Base-by-base conservation (phyloP, 2,797 vertebrate species). In the Malacoctenus gilli region DNA sequence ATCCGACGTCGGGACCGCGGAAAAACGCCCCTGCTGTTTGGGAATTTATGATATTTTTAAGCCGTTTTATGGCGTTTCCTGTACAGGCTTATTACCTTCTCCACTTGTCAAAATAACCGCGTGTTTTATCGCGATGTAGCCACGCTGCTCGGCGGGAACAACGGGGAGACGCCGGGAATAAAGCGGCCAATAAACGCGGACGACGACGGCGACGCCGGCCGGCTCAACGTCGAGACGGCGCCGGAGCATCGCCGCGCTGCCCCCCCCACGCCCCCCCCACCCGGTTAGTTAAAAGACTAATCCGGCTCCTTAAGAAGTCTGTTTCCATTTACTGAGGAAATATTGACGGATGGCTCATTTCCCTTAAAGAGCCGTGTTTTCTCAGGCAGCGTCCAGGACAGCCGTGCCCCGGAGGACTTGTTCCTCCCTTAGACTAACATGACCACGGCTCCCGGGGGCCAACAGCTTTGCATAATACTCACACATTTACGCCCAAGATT, bases 311-410 rank as follows among this genome's bases (percentile, higher is more conserved):
- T 57, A 72, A 83, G 53, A 66, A 63, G 77, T 80, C 72, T 82
- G 64, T 75, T 80, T 85, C 71, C 75, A 84, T 85, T 88, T 81
- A 79, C 51, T 82, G 65, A 83, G 74, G 64, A 82, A 83, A 86
- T 84, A 85, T 84, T 86, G 84, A 87, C 72, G 65, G 72, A 85
- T 80, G 77, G 75, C 48, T 85, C 60, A 85, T 85, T 89, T 89
- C 78, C 78, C 77, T 79, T 58, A 49, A 82, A 79, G 75, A 80
- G 60, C 54, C 64, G 49, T 78, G 70, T 79, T 85, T 83, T 81
- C 35, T 14, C 70, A 75, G 69, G 55, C 66, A 70, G 72, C 54
- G 73, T 85, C 80, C 75, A 83, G 72, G 75, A 87, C 74, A 60
- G 66, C 32, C 11, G 49, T 82, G 63, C 75, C 86, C 74, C 3